Percentiles rank a stretch among this genome's conserved stretches.
Conservation (phyloP, 2,113 vertebrate species). For the Tautogolabrus adspersus region DNA sequence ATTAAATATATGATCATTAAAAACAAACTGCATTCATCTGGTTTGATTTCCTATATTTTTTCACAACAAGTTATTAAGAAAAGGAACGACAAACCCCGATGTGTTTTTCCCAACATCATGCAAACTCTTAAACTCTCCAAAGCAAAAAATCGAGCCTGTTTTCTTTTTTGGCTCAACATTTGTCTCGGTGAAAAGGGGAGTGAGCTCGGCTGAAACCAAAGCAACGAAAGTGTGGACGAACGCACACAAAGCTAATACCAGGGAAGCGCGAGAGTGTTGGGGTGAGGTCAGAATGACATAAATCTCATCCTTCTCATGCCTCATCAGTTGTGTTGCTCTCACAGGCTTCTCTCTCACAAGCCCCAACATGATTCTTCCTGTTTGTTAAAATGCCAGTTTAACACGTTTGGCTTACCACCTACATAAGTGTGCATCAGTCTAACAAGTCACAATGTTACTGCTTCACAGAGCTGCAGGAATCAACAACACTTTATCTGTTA, state of each 20-base stretch:
- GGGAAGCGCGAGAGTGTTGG: not conserved
- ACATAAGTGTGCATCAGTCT: not conserved
- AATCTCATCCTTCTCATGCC: not conserved
- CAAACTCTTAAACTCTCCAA: too few relatives aligned
- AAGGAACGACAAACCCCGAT: too few relatives aligned
- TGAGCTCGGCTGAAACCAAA: conserved; percentile 8
- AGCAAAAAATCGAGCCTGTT: too few relatives aligned
- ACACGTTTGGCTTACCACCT: conserved; percentile 18
- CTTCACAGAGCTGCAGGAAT: not conserved
- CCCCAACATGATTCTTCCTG: conserved; percentile 30
- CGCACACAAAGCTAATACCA: not conserved
- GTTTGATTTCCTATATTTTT: too few relatives aligned
- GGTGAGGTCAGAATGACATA: conserved; percentile 10
- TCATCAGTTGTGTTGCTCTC: not conserved
- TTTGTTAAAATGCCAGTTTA: conserved; percentile 50
- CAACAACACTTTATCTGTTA: not conserved
- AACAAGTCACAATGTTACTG: conserved; percentile 29
- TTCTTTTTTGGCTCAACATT: too few relatives aligned
- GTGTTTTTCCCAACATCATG: too few relatives aligned
- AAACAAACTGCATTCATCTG: too few relatives aligned
- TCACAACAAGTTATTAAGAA: too few relatives aligned
- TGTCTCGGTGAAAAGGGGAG: not conserved
- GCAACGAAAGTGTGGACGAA: not conserved
- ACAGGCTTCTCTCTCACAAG: conserved; percentile 16
- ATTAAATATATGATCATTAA: too few relatives aligned